Percentiles rank a stretch among this genome's conserved stretches.
phyloP scores from a whole-genome alignment of 2,888 invertebrate genomes.

The Philonicus albiceps region DNA sequence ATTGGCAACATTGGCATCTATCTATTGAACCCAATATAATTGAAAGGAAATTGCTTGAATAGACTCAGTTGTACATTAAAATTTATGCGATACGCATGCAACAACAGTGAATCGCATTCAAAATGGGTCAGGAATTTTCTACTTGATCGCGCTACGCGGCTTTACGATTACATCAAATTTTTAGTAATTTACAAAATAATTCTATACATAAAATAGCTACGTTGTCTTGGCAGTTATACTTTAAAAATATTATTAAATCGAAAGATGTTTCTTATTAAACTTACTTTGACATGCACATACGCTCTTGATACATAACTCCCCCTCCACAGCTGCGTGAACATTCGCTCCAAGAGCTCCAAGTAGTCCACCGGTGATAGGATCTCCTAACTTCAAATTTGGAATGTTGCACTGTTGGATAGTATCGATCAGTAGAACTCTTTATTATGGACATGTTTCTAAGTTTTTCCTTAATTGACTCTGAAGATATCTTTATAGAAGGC shows the following conservation, averaged over 20 bases:
- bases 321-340: conserved; percentile 87
- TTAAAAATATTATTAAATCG: neutral
- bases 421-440: conserved; percentile 32
- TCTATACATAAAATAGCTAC: neutral
- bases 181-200: neutral
- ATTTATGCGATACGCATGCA: conserved; percentile 23
- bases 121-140: neutral
- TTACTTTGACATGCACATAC: conserved; percentile 61
- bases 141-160: neutral
- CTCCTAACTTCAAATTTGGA: conserved; percentile 49
- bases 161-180: neutral
- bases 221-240: conserved; percentile 32
- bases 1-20: conserved; percentile 17
- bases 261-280: neutral
- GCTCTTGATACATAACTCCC: conserved; percentile 68
- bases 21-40: neutral
- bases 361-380: conserved; percentile 73
- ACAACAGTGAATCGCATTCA: conserved; percentile 2
- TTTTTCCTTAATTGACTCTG: neutral
- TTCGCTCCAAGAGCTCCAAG: conserved; percentile 80
- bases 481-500: neutral
- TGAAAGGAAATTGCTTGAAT: conserved; percentile 18
- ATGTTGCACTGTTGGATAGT: conserved; percentile 39
- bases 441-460: conserved; percentile 42
- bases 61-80: neutral